These are phyloP conservation scores for Noctua janthe DNA, from an alignment of 2,888 invertebrate species.

Conservation along the genomic window DNA sequence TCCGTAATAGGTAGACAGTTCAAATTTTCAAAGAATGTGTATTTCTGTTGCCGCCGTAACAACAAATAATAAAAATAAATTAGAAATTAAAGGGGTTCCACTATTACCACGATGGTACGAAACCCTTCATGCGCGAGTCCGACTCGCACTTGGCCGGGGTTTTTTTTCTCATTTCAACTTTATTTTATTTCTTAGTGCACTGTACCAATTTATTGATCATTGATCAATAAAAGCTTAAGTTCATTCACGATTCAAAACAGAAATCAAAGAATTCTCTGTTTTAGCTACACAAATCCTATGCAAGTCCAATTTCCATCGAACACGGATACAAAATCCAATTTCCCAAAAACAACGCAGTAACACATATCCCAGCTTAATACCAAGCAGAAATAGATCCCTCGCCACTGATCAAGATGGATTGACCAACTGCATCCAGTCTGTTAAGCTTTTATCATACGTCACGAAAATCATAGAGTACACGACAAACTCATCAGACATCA, in stretches of 20 bases:
- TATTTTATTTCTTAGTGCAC: not conserved
- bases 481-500: slow-evolving; percentile 58
- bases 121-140: too few relatives aligned
- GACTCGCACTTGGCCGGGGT: too few relatives aligned
- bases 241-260: not conserved
- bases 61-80: too few relatives aligned
- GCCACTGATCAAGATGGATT: slow-evolving; percentile 52
- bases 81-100: too few relatives aligned
- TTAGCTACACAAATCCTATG: slow-evolving; percentile 18
- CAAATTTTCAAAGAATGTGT: too few relatives aligned
- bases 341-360: slow-evolving; percentile 25
- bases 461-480: slow-evolving; percentile 32
- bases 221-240: not conserved
- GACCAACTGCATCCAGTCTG: slow-evolving; percentile 39
- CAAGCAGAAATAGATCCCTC: slow-evolving; percentile 20
- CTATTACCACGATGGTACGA: too few relatives aligned
- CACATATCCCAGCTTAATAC: slow-evolving; percentile 23
- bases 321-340: slow-evolving; percentile 22
- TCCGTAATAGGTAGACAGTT: too few relatives aligned
- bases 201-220: not conserved
- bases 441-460: slow-evolving; percentile 54
- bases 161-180: not conserved
- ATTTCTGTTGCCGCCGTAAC: too few relatives aligned
- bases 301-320: slow-evolving; percentile 27
- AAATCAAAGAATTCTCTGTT: not conserved